phyloP scores from a whole-genome alignment of 2,797 vertebrate species.

The Rhinatrema bivittatum region DNA sequence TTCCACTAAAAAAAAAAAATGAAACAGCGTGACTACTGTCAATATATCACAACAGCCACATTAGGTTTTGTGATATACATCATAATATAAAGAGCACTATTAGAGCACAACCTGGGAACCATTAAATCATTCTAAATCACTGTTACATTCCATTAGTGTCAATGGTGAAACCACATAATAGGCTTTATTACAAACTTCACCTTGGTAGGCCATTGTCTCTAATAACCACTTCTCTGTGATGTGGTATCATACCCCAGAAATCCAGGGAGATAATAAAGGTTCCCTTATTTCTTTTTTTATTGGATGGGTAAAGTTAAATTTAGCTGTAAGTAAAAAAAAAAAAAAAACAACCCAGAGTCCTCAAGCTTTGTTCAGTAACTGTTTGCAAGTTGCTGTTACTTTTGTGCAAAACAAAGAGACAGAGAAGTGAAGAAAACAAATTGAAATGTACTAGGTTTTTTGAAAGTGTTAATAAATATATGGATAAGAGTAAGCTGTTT shows the following conservation, averaged over 20 bases:
- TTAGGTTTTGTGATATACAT: slow-evolving; percentile 98
- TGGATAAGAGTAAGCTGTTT: no score
- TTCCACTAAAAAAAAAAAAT: slow-evolving; percentile 60
- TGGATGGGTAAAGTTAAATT: slow-evolving; percentile 73
- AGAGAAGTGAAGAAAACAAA: slow-evolving; percentile 48
- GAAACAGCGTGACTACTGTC: slow-evolving; percentile 79
- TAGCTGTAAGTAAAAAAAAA: slow-evolving; percentile 60
- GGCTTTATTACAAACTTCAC: slow-evolving; percentile 96
- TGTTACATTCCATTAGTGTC: slow-evolving; percentile 99
- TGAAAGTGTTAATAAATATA: no score
- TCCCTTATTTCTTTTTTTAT: slow-evolving; percentile 73
- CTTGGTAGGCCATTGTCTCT: slow-evolving; percentile 92
- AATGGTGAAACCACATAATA: slow-evolving; percentile 96
- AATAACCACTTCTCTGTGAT: slow-evolving; percentile 82
- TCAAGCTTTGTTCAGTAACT: slow-evolving; percentile 58
- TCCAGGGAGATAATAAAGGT: slow-evolving; percentile 70
- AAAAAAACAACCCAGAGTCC: slow-evolving; percentile 44
- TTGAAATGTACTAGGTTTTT: slow-evolving; percentile 58
- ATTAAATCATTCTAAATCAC: slow-evolving; percentile 99
- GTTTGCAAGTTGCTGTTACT: slow-evolving; percentile 57
- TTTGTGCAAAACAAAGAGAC: slow-evolving; percentile 46
- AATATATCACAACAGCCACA: slow-evolving; percentile 96
- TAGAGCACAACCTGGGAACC: slow-evolving; percentile 98
- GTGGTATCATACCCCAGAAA: slow-evolving; percentile 66
- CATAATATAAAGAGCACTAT: slow-evolving; percentile 98